A percentile compares a stretch with the other conserved stretches of the same genome.
Conservation (phyloP, 2,797 vertebrate genomes). For the Acanthurus lineatus region DNA sequence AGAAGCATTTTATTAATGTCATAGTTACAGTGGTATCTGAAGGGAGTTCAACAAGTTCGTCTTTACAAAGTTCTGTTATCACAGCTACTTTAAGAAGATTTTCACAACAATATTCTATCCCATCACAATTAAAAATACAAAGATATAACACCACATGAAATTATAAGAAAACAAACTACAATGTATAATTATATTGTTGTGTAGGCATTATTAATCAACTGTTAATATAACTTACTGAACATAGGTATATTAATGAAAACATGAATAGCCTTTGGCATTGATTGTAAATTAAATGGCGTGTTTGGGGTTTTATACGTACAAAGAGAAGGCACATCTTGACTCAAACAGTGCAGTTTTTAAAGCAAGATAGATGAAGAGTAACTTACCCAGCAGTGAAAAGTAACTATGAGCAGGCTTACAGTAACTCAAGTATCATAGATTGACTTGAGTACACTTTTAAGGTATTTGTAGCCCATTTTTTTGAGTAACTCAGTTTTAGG, state of each 20-base stretch:
- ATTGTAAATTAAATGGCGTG: background rate
- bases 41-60: background rate
- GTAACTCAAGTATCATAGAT: background rate
- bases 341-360: too few relatives aligned
- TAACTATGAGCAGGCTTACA: background rate
- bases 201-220: background rate
- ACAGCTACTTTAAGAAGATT: background rate
- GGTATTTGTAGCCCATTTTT: background rate
- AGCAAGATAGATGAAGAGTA: too few relatives aligned
- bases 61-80: background rate
- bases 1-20: background rate
- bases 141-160: background rate
- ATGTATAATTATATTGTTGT: too few relatives aligned
- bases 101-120: background rate
- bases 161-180: background rate
- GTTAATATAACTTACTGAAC: background rate
- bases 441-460: background rate
- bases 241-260: background rate
- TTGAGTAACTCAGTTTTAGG: background rate
- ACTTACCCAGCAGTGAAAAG: too few relatives aligned
- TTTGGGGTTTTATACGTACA: background rate
- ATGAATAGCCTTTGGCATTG: background rate
- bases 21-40: background rate
- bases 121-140: background rate
- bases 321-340: background rate